These are phyloP conservation scores for Pontoporia blainvillei DNA, from an alignment of 2,113 vertebrate genomes.

Conservation along the genomic window DNA sequence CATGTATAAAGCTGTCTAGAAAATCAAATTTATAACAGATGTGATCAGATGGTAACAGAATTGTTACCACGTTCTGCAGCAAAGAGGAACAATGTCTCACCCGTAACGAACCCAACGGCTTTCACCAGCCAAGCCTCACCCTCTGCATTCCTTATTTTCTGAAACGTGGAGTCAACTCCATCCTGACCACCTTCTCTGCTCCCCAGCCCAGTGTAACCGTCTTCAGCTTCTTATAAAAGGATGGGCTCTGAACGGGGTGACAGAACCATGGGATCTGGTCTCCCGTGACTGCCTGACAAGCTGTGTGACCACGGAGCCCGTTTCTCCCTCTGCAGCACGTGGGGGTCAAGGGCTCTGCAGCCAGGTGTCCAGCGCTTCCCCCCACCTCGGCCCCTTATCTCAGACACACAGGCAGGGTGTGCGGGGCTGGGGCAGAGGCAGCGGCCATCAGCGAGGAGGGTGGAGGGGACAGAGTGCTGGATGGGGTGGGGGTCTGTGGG, in stretches of 20 bases:
- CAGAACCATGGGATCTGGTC: too few species aligned
- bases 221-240: not conserved
- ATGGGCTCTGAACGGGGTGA: not conserved
- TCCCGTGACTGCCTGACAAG: not conserved
- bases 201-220: not conserved
- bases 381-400: not conserved
- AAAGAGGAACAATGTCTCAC: not conserved
- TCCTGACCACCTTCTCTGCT: not conserved
- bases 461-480: not conserved
- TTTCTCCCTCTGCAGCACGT: not conserved
- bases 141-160: not conserved
- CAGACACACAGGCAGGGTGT: too few species aligned
- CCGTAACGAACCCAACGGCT: not conserved
- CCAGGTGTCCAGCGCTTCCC: not conserved
- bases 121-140: not conserved
- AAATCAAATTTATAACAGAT: not conserved
- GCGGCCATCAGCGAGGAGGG: not conserved
- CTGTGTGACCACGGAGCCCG: not conserved
- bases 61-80: not conserved
- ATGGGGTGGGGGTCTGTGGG: not conserved
- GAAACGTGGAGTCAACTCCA: not conserved
- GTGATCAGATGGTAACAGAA: not conserved
- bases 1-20: not conserved
- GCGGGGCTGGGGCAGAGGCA: accelerated
- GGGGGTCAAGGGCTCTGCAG: not conserved